Evolutionary conservation across 2,797 vertebrate genomes (phyloP).

Genomic region (Spinus olivaceus): DNA sequence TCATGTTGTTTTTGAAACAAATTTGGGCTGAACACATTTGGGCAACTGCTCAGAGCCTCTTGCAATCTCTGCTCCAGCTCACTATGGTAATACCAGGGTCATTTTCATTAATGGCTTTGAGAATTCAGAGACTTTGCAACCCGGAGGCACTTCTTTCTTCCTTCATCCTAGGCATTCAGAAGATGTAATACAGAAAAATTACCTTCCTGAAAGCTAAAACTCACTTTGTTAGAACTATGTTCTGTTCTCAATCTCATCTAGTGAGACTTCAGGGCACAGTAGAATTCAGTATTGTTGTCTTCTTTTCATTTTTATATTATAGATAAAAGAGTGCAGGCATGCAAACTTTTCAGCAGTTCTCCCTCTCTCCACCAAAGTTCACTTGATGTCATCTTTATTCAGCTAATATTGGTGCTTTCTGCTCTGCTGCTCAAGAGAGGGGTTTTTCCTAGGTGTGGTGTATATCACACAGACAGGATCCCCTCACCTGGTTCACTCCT

Average conservation of each 20-base stretch:
- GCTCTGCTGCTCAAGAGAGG: background rate
- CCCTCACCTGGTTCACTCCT: background rate
- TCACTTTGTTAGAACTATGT: background rate
- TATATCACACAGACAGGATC: accelerated
- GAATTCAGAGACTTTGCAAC: background rate
- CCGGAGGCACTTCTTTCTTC: background rate
- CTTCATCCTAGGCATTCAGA: background rate
- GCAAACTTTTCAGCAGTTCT: background rate
- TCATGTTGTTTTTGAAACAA: background rate
- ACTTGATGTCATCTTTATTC: background rate
- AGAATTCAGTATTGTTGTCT: background rate
- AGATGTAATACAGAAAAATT: background rate
- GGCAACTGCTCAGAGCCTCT: background rate
- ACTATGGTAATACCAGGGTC: background rate
- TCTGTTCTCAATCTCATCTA: background rate
- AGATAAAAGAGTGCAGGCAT: background rate
- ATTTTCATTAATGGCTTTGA: background rate
- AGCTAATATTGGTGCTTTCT: background rate
- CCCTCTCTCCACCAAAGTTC: background rate
- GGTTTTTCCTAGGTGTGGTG: background rate
- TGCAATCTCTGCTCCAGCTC: background rate
- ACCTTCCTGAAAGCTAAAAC: background rate
- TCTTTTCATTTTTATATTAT: background rate
- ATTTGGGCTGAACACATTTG: background rate
- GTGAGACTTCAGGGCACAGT: background rate